Base-by-base conservation (phyloP, 2,113 vertebrate genomes). In the Nansenia antarctica region DNA sequence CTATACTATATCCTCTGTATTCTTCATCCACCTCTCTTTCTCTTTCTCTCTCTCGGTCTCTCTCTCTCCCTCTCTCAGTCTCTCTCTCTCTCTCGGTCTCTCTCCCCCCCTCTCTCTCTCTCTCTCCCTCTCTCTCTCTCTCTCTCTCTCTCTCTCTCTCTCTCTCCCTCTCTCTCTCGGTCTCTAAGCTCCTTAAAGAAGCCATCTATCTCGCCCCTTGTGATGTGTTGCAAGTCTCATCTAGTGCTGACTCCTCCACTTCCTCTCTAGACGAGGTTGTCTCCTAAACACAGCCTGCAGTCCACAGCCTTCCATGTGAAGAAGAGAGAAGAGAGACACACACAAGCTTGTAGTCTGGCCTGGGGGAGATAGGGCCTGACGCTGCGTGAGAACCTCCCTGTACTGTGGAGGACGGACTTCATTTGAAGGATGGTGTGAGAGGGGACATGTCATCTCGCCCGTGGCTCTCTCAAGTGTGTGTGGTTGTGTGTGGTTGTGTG, bases 361-460 rank as follows among this genome's bases (percentile, higher is more conserved):
- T 15, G 18, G 15, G 12, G 15, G 45, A 47, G 73, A 65, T 79
- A 54, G 75, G 59, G 54, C 30, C 34, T 59, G 76, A 70, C 62
- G 47, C 73, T 60, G 47, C 73, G 73, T 76, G 68, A 63, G 69
- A 63, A 67, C 73, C 70, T 74, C 62, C n/a, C 7, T 49, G n/a
- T 22, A 0, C 45, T 7, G 45, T 2, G 84, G 80, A 82, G 72
- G 80, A 77, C 72, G n/a, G 62, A 69, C 61, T 82, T 35, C 49
- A 5, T 76, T 62, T 73, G 69, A 58, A 70, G 70, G 73, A 65
- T 70, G 55, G 68, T 70, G 68, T 39, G 72, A 83, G 85, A 64
- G 63, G 63, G 39, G 76, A 82, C 74, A 80, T 72, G 69, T 77
- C 79, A n/a, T n/a, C 80, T 81, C 57, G 67, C 69, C 72, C 79